These are phyloP conservation scores for Diarsia dahlii DNA, from an alignment of 2,888 invertebrate genomes.

Conservation along the genomic window DNA sequence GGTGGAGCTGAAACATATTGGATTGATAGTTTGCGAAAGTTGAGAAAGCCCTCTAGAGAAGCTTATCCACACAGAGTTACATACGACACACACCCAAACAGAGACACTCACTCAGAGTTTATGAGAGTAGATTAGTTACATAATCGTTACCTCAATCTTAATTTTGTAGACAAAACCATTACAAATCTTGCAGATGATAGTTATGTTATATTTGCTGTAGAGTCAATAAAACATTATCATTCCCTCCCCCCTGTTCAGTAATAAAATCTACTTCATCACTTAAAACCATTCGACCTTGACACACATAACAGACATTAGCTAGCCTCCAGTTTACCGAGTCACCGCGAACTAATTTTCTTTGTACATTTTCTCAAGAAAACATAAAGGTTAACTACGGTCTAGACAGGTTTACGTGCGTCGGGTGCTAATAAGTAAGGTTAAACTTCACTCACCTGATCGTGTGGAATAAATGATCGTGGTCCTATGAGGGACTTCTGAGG, in stretches of 20 bases:
- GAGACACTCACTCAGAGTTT: too few species aligned
- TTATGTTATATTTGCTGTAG: neutral
- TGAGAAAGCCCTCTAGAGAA: neutral
- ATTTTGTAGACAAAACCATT: neutral
- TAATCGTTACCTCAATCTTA: neutral
- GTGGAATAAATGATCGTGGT: slow-evolving; percentile 18
- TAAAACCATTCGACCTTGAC: slow-evolving; percentile 2
- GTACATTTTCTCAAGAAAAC: slow-evolving; percentile 25
- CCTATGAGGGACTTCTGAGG: neutral
- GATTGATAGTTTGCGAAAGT: neutral
- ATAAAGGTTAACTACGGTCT: slow-evolving; percentile 32
- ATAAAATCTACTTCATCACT: neutral
- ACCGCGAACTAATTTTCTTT: slow-evolving; percentile 42
- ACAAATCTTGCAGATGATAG: neutral
- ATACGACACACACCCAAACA: too few species aligned
- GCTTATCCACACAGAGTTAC: neutral
- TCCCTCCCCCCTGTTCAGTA: neutral
- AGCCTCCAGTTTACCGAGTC: slow-evolving; percentile 33
- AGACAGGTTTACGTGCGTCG: slow-evolving; percentile 3
- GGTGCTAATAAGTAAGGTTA: neutral
- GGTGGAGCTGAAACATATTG: neutral
- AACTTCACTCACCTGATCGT: neutral
- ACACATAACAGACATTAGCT: slow-evolving; percentile 1
- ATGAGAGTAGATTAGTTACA: neutral
- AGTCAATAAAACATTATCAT: neutral